Conservation (phyloP, 2,113 vertebrate genomes). For the Lepus europaeus region DNA sequence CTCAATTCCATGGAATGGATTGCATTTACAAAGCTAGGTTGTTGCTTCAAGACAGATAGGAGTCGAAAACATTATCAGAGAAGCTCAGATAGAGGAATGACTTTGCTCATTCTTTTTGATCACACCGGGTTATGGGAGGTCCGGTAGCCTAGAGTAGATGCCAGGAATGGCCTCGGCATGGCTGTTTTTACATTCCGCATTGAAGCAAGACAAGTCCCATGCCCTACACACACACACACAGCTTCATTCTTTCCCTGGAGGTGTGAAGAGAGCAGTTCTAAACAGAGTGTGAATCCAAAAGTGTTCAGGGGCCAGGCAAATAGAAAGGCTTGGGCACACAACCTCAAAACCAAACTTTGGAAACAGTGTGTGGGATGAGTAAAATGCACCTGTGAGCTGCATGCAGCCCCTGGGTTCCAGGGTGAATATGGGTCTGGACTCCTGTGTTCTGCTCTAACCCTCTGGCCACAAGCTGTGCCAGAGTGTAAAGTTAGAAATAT, state of each 20-base stretch:
- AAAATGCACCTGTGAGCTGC: not conserved
- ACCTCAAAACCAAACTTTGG: not conserved
- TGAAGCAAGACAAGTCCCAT: not conserved
- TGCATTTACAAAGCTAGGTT: conserved; percentile 73
- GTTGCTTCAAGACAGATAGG: conserved; percentile 62
- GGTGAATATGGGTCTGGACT: not conserved
- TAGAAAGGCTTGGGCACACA: not conserved
- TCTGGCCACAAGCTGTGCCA: not conserved
- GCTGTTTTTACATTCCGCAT: conserved; percentile 9
- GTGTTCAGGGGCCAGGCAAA: not conserved
- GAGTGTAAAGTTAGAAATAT: not conserved
- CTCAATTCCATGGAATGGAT: conserved; percentile 67
- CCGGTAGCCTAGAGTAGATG: not conserved
- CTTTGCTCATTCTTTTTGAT: conserved; percentile 32
- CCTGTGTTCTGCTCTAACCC: not conserved
- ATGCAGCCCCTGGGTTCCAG: not conserved
- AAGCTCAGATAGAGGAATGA: not conserved
- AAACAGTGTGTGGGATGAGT: not conserved
- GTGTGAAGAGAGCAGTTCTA: not conserved
- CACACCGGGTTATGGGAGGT: not conserved
- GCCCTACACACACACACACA: not conserved
- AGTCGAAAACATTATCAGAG: conserved; percentile 46
- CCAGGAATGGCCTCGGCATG: not conserved
- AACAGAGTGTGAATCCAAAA: not conserved
- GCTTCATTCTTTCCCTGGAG: not conserved